These are phyloP conservation scores for Acipenser oxyrinchus DNA, from an alignment of 2,797 vertebrate genomes.

Conservation along the genomic window DNA sequence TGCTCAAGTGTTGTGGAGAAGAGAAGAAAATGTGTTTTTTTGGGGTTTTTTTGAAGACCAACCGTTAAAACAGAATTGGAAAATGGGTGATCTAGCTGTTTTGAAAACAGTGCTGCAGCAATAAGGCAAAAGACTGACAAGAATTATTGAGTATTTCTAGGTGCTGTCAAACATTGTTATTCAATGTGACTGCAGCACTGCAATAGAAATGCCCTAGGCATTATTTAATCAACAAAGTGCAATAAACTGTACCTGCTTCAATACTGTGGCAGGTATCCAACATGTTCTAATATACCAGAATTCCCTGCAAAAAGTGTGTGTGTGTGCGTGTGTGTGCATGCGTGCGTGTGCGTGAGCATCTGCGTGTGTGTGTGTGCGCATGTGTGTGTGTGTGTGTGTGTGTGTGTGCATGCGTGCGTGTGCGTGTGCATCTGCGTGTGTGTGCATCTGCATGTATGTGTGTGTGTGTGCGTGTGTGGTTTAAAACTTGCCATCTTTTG, in stretches of 20 bases:
- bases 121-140: background rate
- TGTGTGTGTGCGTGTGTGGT: background rate
- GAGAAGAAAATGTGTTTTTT: no score
- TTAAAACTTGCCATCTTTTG: no score
- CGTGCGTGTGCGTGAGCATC: no score
- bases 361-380: background rate
- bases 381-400: background rate
- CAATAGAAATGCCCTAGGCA: background rate
- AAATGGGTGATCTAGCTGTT: background rate
- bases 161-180: constrained; percentile 1
- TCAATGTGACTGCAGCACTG: constrained; percentile 4
- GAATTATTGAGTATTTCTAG: background rate
- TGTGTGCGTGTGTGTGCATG: constrained; percentile 6
- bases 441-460: constrained; percentile 22
- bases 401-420: no score
- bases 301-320: background rate
- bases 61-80: background rate
- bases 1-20: no score
- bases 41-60: no score
- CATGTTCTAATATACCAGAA: no score
- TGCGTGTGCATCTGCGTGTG: constrained; percentile 16
- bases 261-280: background rate
- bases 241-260: background rate
- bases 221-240: background rate
- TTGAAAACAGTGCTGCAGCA: background rate